Base-by-base conservation (phyloP, 1,140 invertebrate genomes). In the Polypedilum pembai region DNA sequence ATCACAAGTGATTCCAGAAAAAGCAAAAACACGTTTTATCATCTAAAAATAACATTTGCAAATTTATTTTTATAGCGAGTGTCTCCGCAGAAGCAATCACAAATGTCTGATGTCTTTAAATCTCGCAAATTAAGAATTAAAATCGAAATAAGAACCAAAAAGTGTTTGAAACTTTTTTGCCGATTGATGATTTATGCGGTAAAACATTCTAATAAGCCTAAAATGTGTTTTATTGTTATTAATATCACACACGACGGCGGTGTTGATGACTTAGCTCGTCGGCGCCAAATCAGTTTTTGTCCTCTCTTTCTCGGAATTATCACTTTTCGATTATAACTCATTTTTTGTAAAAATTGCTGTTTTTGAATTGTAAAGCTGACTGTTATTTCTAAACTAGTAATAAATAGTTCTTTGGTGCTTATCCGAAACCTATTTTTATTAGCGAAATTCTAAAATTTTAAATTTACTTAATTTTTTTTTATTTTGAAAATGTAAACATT, bases 161-260 rank as follows among this genome's bases (percentile, higher is more conserved):
- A 56, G n/a, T 4, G 3, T n/a, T n/a, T 12, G 45, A 56, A 12
- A n/a, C 45, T 15, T 56, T 45, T 56, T 15, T 12, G 45, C 45
- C 45, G 3, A 56, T 56, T 4, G n/a, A 56, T 56, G 45, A 56
- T 56, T 56, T 56, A 56, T 56, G 45, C 12, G n/a, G 12, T 56
- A 56, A n/a, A 56, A 56, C 4, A 56, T 56, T 56, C 45, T n/a
- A 56, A 56, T n/a, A 56, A n/a, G 45, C 24, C 45, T 56, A 12
- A 56, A 56, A 56, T n/a, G 45, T 56, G 45, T 56, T 56, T 33
- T 56, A 56, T 56, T 56, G 45, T 56, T 56, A 56, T 56, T 56
- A 33, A 33, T 33, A 33, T 3, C 24, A 33, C 24, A 33, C 24
- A 33, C 24, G 24, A 33, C 24, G 24, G 24, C 5, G 24, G 45